Evolutionary conservation across 2,888 invertebrate species (phyloP).

Genomic region (Agrotis exclamationis): DNA sequence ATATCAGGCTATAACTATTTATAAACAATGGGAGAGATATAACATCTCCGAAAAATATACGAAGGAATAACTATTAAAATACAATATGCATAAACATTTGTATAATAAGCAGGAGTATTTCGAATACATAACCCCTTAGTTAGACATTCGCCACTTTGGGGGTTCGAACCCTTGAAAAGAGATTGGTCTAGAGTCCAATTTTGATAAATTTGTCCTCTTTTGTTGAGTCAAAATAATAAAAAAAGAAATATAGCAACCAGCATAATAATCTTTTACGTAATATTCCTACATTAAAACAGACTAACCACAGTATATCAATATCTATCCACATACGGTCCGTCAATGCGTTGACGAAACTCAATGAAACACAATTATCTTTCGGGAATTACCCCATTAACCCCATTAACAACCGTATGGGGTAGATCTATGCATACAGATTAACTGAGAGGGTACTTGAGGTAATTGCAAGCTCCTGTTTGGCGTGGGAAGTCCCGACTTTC

Average conservation of each 20-base stretch:
- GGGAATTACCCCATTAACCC: not conserved
- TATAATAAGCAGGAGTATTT: not conserved
- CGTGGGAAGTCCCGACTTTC: too few relatives aligned
- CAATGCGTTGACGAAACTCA: not conserved
- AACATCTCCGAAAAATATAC: constrained; percentile 2
- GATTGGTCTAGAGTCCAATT: not conserved
- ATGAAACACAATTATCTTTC: not conserved
- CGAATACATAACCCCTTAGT: not conserved
- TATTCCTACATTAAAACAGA: constrained; percentile 19
- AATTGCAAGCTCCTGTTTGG: not conserved
- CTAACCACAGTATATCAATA: constrained; percentile 19
- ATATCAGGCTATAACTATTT: constrained; percentile 40
- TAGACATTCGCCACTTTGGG: constrained; percentile 16
- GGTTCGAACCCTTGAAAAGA: constrained; percentile 32
- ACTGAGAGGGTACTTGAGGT: not conserved
- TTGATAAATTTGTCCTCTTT: not conserved
- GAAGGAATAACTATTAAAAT: not conserved
- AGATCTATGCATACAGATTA: not conserved
- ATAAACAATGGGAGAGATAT: constrained; percentile 15
- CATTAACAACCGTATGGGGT: constrained; percentile 21
- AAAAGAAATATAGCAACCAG: constrained; percentile 40
- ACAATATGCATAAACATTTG: constrained; percentile 9
- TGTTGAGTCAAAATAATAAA: constrained; percentile 53
- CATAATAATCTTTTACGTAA: constrained; percentile 14
- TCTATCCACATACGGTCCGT: constrained; percentile 17